Conservation (phyloP, 2,888 invertebrate genomes). For the Pandemis corylana region DNA sequence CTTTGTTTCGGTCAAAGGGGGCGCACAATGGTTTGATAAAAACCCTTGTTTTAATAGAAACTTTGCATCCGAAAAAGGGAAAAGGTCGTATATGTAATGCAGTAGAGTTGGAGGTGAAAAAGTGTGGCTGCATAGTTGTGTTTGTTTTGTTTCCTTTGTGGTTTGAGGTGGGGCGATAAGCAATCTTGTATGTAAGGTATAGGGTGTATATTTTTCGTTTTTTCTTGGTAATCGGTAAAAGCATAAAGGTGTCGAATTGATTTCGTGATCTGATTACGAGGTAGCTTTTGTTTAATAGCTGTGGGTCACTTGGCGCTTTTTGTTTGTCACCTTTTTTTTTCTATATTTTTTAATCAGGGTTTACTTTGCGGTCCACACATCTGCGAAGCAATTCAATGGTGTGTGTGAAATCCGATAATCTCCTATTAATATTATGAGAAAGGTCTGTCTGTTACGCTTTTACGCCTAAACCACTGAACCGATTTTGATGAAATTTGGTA, state of each 20-base stretch:
- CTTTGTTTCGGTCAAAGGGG: constrained; percentile 12
- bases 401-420: background rate
- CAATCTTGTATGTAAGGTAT: constrained; percentile 12
- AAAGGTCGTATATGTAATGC: background rate
- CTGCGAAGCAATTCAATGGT: too few relatives aligned
- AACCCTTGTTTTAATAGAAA: constrained; percentile 10
- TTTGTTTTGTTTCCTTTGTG: constrained; percentile 19
- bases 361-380: background rate
- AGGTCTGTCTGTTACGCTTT: too few relatives aligned
- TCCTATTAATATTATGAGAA: too few relatives aligned
- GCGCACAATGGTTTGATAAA: constrained; percentile 20
- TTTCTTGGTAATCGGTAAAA: constrained; percentile 24
- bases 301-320: constrained; percentile 15
- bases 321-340: background rate
- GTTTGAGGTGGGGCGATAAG: constrained; percentile 27
- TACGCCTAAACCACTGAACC: too few relatives aligned
- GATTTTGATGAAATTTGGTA: too few relatives aligned
- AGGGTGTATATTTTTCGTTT: background rate
- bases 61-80: background rate
- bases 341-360: background rate
- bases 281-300: constrained; percentile 11
- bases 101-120: background rate
- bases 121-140: background rate
- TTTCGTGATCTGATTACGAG: constrained; percentile 30
- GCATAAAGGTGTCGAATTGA: constrained; percentile 39